phyloP scores from a whole-genome alignment of 92 coral and sea anemone genomes.

The Epizoanthus illoricatus region DNA sequence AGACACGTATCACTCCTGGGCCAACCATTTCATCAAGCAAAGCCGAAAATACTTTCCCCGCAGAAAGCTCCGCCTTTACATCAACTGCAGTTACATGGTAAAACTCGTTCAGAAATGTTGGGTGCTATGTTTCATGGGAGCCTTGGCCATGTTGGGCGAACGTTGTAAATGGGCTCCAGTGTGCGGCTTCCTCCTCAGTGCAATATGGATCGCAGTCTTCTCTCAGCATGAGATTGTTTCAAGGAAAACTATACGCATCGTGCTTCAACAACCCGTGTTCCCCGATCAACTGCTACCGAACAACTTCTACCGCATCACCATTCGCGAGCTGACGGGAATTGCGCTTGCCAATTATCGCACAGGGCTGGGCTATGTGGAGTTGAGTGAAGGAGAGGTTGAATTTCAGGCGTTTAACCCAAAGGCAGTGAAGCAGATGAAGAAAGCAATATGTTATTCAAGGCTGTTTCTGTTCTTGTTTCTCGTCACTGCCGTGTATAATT shows the following conservation, averaged over 20 bases:
- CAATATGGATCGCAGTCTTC: conserved; percentile 53
- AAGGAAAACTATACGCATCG: conserved; percentile 53
- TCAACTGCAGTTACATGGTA: conserved; percentile 43
- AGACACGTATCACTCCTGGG: conserved; percentile 35
- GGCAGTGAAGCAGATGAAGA: conserved; percentile 50
- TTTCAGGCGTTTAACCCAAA: conserved; percentile 72
- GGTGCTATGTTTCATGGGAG: conserved; percentile 50
- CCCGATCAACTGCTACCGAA: conserved; percentile 49
- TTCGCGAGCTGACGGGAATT: conserved; percentile 61
- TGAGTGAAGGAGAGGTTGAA: conserved; percentile 58
- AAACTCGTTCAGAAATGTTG: conserved; percentile 38
- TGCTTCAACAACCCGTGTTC: conserved; percentile 63
- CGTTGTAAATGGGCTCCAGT: conserved; percentile 42
- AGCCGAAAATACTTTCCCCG: conserved; percentile 63
- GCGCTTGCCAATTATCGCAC: conserved; percentile 64
- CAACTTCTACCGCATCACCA: conserved; percentile 60
- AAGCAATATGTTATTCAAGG: conserved; percentile 55
- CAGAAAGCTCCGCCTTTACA: conserved; percentile 44
- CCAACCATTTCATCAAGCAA: conserved; percentile 72
- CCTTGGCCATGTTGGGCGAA: conserved; percentile 33
- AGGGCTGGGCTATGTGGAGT: conserved; percentile 57
- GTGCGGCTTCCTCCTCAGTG: conserved; percentile 48
- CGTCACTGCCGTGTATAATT: conserved; percentile 50
- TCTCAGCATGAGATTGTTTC: conserved; percentile 70
- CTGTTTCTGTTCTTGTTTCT: conserved; percentile 57